Percentiles rank a stretch among this genome's conserved stretches.
These are phyloP conservation scores for Octopus sinensis DNA, from an alignment of 1,140 invertebrate species.

Conservation along the genomic window DNA sequence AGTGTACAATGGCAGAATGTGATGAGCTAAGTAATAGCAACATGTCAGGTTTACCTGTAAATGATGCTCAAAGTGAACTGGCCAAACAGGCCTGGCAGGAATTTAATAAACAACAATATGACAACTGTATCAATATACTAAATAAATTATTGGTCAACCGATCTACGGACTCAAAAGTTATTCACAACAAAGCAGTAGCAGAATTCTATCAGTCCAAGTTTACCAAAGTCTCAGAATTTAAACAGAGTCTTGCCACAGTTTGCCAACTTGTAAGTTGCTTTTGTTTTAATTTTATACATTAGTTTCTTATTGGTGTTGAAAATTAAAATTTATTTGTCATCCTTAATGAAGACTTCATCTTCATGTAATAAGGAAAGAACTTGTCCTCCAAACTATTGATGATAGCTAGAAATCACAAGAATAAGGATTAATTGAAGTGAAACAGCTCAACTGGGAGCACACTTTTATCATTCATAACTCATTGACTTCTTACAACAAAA, in stretches of 20 bases:
- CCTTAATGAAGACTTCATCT: too few relatives aligned
- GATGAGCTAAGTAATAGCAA: constrained; percentile 21
- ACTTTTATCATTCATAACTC: too few relatives aligned
- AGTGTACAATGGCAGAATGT: constrained; percentile 24
- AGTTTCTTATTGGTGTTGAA: too few relatives aligned
- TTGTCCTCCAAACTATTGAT: too few relatives aligned
- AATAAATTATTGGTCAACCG: constrained; percentile 63
- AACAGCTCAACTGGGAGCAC: too few relatives aligned
- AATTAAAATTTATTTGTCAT: too few relatives aligned
- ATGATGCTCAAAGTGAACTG: constrained; percentile 64
- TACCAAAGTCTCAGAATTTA: constrained; percentile 71
- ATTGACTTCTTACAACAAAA: too few relatives aligned
- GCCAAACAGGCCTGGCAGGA: constrained; percentile 62
- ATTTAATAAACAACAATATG: constrained; percentile 64
- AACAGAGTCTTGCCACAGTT: constrained; percentile 66
- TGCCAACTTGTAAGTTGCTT: constrained; percentile 61
- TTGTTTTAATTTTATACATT: constrained; percentile 16
- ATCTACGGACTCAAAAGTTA: constrained; percentile 68
- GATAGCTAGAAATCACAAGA: too few relatives aligned
- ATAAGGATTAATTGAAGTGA: too few relatives aligned
- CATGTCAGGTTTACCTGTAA: constrained; percentile 31
- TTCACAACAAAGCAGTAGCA: constrained; percentile 71
- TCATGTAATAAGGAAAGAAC: too few relatives aligned
- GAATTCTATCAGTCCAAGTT: constrained; percentile 72
- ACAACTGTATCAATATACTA: constrained; percentile 63